These are phyloP conservation scores for Spongilla lacustris DNA, from an alignment of 37 sponge, comb jelly and placozoan genomes.

Conservation along the genomic window DNA sequence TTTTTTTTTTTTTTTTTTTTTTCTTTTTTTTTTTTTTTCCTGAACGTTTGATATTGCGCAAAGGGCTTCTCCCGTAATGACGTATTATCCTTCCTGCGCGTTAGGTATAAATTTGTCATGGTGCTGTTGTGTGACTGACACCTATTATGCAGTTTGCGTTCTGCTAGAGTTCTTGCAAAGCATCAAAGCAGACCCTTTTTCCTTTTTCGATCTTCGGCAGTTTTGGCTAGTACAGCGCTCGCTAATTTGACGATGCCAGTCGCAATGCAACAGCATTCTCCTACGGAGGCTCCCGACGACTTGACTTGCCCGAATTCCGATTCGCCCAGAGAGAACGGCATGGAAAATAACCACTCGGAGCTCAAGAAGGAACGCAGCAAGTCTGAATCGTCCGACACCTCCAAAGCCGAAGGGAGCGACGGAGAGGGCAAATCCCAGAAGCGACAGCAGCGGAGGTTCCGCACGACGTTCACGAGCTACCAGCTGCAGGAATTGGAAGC, in stretches of 20 bases:
- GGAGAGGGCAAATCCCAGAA: slow-evolving; percentile 40
- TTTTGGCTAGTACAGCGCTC: background rate
- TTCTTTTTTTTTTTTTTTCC: too few species aligned
- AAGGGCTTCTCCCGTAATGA: background rate
- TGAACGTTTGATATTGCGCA: too few species aligned
- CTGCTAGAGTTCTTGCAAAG: background rate
- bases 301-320: slow-evolving; percentile 3
- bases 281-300: slow-evolving; percentile 52
- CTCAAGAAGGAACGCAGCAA: slow-evolving; percentile 49
- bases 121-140: background rate
- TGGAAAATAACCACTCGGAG: slow-evolving; percentile 18
- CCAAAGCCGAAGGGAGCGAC: slow-evolving; percentile 32
- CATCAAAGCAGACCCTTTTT: background rate
- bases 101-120: background rate
- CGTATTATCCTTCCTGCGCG: background rate
- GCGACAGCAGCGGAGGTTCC: slow-evolving; percentile 88
- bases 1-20: background rate
- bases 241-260: slow-evolving; percentile 54
- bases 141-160: too few species aligned
- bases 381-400: slow-evolving; percentile 42
- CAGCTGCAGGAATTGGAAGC: slow-evolving; percentile 91
- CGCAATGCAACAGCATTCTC: slow-evolving; percentile 65
- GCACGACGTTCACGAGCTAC: slow-evolving; percentile 92
- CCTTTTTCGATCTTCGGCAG: too few species aligned
- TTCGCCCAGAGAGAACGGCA: slow-evolving; percentile 51